phyloP scores from a whole-genome alignment of 1,140 invertebrate species.

The Hycleus phaleratus region DNA sequence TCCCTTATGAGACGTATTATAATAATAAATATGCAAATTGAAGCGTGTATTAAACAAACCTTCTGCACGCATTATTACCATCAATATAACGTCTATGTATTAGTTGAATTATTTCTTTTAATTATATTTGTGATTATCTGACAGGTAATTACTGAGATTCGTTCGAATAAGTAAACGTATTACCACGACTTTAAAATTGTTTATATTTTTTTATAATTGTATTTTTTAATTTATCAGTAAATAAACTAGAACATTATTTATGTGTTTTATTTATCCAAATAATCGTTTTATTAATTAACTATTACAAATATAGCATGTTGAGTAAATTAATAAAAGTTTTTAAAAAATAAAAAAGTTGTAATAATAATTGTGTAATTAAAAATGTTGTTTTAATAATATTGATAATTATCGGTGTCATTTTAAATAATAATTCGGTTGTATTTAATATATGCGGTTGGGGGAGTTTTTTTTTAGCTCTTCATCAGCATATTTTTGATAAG shows the following conservation, averaged over 20 bases:
- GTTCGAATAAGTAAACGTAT: too few relatives aligned
- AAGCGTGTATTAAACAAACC: slow-evolving; percentile 1
- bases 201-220: too few relatives aligned
- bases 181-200: too few relatives aligned
- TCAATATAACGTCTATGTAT: too few relatives aligned
- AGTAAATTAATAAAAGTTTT: slow-evolving; percentile 13
- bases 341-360: slow-evolving; percentile 19
- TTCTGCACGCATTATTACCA: neutral
- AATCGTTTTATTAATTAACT: too few relatives aligned
- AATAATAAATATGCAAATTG: slow-evolving; percentile 12
- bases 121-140: too few relatives aligned
- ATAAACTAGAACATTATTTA: too few relatives aligned
- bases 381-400: slow-evolving; percentile 22
- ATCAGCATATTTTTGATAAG: slow-evolving; percentile 29
- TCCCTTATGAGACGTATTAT: slow-evolving; percentile 6
- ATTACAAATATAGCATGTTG: neutral
- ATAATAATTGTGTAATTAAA: slow-evolving; percentile 16
- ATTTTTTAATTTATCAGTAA: too few relatives aligned
- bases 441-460: slow-evolving; percentile 25
- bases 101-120: too few relatives aligned
- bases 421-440: slow-evolving; percentile 27
- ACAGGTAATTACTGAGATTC: too few relatives aligned
- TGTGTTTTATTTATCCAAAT: too few relatives aligned
- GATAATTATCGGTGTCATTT: slow-evolving; percentile 23
- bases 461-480: slow-evolving; percentile 33